Percentiles rank a stretch among this genome's conserved stretches.
Conservation (phyloP, 2,113 vertebrate genomes). For the Lagopus muta region DNA sequence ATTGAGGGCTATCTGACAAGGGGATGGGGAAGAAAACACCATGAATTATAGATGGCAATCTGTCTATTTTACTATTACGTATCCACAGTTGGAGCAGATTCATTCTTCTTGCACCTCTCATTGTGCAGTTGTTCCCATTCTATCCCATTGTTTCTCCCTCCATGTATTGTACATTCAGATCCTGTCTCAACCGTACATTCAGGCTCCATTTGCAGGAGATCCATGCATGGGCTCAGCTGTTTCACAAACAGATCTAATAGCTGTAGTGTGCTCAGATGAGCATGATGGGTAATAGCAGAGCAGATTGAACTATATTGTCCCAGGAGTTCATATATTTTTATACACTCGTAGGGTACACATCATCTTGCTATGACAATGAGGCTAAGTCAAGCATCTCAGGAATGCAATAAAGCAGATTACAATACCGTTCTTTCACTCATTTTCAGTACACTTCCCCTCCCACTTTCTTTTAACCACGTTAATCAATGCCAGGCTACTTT, state of each 20-base stretch:
- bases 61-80: slow-evolving; percentile 45
- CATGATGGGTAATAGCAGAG: slow-evolving; percentile 73
- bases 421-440: slow-evolving; percentile 64
- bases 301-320: slow-evolving; percentile 74
- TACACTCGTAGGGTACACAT: slow-evolving; percentile 70
- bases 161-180: slow-evolving; percentile 44
- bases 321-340: slow-evolving; percentile 78
- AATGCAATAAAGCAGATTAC: slow-evolving; percentile 72
- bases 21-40: slow-evolving; percentile 45
- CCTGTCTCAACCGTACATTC: slow-evolving; percentile 46
- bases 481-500: slow-evolving; percentile 48
- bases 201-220: slow-evolving; percentile 43
- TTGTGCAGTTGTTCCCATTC: background rate
- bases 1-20: slow-evolving; percentile 60
- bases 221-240: slow-evolving; percentile 71
- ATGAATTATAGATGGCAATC: slow-evolving; percentile 60
- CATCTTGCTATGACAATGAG: slow-evolving; percentile 73
- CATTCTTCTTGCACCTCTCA: slow-evolving; percentile 37
- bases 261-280: slow-evolving; percentile 69
- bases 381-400: slow-evolving; percentile 71
- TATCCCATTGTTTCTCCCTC: slow-evolving; percentile 52
- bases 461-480: slow-evolving; percentile 41
- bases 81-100: slow-evolving; percentile 26
- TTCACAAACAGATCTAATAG: slow-evolving; percentile 73
- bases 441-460: slow-evolving; percentile 60